Base-by-base conservation (phyloP, 2,113 vertebrate species). In the Grus americana region DNA sequence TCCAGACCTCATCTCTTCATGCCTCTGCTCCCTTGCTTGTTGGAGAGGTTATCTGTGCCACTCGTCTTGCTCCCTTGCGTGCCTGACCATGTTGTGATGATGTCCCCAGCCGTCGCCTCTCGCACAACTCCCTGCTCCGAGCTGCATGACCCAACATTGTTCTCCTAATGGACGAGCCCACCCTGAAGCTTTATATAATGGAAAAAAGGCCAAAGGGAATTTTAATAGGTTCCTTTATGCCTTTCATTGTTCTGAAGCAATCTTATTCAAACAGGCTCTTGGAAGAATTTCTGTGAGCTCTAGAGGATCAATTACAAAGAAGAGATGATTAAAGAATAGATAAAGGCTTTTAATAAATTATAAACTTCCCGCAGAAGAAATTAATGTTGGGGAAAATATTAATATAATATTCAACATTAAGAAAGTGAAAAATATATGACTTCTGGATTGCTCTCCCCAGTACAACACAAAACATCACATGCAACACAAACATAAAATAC, bases 281-380 rank as follows among this genome's bases (percentile, higher is more conserved):
- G 47, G 92, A 93, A 93, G 63, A 72, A 38, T 88, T 72, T 63
- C 88, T 73, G 34, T 32, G 85, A 73, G 75, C 75, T 92, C 89
- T 58, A 34, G 76, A 89, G 92, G 90, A 72, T 92, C 90, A 80
- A 58, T 92, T 90, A 68, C 90, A 88, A 88, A 76, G 86, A 90
- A 44, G 85, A 90, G 76, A 82, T 86, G 94, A 95, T 95, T 92
- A 86, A 92, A 90, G 86, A 74, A 59, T 49, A 83, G 92, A 94
- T 95, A 92, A 94, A 94, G 66, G 61, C 68, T 89, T 94, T 95
- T 92, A 95, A 95, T 95, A 95, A 95, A 89, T 95, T 54, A 95
- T 83, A 86, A 90, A 79, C 76, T 95, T 86, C 66, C 85, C 3
- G 13, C 81, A 89, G 89, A 94, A 82, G 57, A 54, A 54, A 54